These are phyloP conservation scores for Brienomyrus longianalis DNA, from an alignment of 2,113 vertebrate genomes.

Conservation along the genomic window DNA sequence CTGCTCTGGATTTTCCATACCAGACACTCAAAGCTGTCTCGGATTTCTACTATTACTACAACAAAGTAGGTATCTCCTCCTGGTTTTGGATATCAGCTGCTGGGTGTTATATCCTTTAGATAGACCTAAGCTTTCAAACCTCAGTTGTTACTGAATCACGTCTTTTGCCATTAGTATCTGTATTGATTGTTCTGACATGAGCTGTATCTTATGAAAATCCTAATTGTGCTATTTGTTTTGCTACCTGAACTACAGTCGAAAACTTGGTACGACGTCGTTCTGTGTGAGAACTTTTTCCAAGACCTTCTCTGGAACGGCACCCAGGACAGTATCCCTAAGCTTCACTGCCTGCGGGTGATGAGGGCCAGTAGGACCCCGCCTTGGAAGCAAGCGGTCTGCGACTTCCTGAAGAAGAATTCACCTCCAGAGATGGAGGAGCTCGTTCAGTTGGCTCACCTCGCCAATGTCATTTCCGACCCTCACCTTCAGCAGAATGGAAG, in stretches of 20 bases:
- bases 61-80: conserved; percentile 39
- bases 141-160: neutral
- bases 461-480: conserved; percentile 40
- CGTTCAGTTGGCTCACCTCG: conserved; percentile 50
- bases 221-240: neutral
- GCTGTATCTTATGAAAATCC: neutral
- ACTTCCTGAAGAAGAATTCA: conserved; percentile 50
- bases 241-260: conserved; percentile 33
- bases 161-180: neutral
- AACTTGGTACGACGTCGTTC: conserved; percentile 52
- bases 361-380: conserved; percentile 8
- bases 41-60: conserved; percentile 48
- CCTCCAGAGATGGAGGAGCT: conserved; percentile 55
- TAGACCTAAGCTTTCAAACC: neutral
- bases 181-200: neutral
- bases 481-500: conserved; percentile 39
- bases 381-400: conserved; percentile 43
- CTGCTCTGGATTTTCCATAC: conserved; percentile 34
- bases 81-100: neutral
- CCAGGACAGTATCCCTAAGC: neutral
- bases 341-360: neutral
- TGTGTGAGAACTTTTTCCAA: conserved; percentile 57
- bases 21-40: conserved; percentile 48
- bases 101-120: neutral
- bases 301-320: conserved; percentile 44